phyloP scores from a whole-genome alignment of 2,888 invertebrate genomes.

The Drosophila emarginata region DNA sequence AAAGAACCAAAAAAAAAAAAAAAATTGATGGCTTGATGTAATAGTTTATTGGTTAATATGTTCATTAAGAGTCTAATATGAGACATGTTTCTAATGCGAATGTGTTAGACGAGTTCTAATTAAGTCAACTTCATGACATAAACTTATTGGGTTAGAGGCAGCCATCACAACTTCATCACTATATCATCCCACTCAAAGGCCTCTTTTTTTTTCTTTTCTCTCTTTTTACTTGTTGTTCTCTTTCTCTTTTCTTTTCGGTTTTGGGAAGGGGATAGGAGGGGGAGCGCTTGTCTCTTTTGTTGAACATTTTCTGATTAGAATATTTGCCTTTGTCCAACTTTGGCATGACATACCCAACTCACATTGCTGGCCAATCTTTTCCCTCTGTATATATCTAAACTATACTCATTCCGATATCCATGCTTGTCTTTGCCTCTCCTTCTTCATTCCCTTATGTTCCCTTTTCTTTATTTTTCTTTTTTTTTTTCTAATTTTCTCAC shows the following conservation, averaged over 20 bases:
- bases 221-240: neutral
- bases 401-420: neutral
- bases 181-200: neutral
- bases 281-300: constrained; percentile 7
- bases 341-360: constrained; percentile 15
- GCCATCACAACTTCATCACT: neutral
- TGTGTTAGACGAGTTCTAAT: neutral
- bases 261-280: too few species aligned
- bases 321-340: constrained; percentile 16
- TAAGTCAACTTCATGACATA: constrained; percentile 6
- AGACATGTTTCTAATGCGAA: neutral
- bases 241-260: neutral
- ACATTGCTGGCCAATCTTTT: neutral
- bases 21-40: neutral
- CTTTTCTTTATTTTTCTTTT: neutral
- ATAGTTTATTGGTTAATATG: neutral
- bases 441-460: neutral
- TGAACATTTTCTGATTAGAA: constrained; percentile 12
- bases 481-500: constrained; percentile 4
- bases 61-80: neutral
- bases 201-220: neutral
- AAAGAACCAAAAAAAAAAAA: too few species aligned
- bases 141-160: neutral
- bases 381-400: neutral
- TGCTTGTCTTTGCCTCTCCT: neutral